Evolutionary conservation across 92 coral and sea anemone genomes (phyloP).

Genomic region (Palythoa grandis): DNA sequence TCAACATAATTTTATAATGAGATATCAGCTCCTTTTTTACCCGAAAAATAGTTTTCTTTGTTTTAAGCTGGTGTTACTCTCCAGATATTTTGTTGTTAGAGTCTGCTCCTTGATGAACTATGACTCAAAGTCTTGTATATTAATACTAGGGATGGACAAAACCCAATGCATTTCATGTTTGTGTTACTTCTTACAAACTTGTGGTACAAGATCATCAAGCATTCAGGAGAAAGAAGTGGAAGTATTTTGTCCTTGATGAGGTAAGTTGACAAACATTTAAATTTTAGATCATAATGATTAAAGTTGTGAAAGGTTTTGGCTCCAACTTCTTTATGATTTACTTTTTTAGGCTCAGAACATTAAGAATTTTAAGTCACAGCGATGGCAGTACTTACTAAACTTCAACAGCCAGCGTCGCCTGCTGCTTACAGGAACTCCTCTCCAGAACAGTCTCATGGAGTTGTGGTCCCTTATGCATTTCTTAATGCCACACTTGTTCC

Average conservation of each 20-base stretch:
- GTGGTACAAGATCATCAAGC: constrained; percentile 99
- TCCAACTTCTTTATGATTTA: background rate
- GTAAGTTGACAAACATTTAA: constrained; percentile 38
- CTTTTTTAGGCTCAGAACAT: constrained; percentile 92
- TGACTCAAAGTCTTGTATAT: background rate
- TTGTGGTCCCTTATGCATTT: constrained; percentile 99
- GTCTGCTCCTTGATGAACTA: background rate
- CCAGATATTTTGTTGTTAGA: background rate
- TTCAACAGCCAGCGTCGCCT: constrained; percentile 96
- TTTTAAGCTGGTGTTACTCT: background rate
- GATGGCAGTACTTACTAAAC: constrained; percentile 98
- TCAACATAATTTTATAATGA: too few species aligned
- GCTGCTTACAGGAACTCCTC: constrained; percentile 94
- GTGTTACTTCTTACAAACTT: constrained; percentile 96
- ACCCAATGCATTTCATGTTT: constrained; percentile 98
- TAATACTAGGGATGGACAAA: constrained; percentile 94
- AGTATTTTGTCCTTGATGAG: constrained; percentile 95
- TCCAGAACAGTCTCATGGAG: constrained; percentile 98
- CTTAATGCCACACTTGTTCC: constrained; percentile 98
- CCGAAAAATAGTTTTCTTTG: constrained; percentile 27
- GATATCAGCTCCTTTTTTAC: background rate
- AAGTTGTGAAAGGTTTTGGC: background rate
- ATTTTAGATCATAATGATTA: background rate
- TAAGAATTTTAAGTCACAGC: constrained; percentile 98
- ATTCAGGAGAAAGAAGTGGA: constrained; percentile 98